Base-by-base conservation (phyloP, 2,113 vertebrate species). In the Syngnathus scovelli region DNA sequence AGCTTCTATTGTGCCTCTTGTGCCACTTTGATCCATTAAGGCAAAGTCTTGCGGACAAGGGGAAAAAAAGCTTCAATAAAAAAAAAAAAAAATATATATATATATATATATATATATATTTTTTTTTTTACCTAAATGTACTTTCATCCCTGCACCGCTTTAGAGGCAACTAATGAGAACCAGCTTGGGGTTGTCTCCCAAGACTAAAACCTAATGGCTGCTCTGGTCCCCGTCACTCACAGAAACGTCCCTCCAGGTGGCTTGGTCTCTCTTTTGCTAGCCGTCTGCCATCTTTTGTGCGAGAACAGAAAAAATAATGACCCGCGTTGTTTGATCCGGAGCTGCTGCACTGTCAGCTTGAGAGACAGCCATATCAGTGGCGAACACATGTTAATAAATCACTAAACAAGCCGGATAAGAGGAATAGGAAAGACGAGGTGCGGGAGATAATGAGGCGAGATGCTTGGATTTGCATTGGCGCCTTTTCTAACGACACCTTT, bases 401-500 rank as follows among this genome's bases (percentile, higher is more conserved):
- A 60, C 68, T 64, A 74, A 75, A 87, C 70, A 78, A 62, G 69
- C 54, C 33, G 33, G 72, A 59, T 67, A 55, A 78, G 68, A 69
- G 71, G 56, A 63, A 66, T 70, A 43, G 52, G 39, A 64, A 65
- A 55, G 46, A 63, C 54, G 9, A 39, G 21, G 61, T 61, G 72
- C 39, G 74, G 27, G 41, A 76, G 76, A 79, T 82, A 76, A 85
- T 73, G 12, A 61, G 33, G 72, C 73, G 58, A 72, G 39, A 74
- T 61, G 73, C 52, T 61, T 78, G 72, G 79, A 83, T 86, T 85
- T 85, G 85, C 69, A 80, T 68, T 81, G 67, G 71, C 56, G 75
- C 76, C 68, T 77, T 76, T 74, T 78, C 80, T 75, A 79, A 82
- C 77, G 81, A 75, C 83, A 90, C 86, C 88, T 89, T 91, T 88